phyloP scores from a whole-genome alignment of 30 jellyfish, hydroid and myxozoan genomes.

The Turritopsis dohrnii region DNA sequence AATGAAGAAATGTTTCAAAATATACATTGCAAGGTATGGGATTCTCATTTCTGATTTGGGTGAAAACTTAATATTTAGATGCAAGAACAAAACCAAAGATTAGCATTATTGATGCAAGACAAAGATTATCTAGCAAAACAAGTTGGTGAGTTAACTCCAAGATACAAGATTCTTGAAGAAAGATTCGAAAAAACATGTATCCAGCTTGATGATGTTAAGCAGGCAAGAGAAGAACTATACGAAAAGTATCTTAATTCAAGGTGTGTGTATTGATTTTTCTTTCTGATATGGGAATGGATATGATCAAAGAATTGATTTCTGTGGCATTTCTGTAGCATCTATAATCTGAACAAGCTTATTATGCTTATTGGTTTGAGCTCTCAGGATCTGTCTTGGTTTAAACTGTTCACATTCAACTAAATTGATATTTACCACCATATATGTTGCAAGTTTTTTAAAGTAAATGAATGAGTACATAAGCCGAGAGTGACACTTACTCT shows the following conservation, averaged over 20 bases:
- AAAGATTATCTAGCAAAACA: conserved; percentile 60
- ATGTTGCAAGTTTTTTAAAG: too few species aligned
- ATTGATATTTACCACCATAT: too few species aligned
- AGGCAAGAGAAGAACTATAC: conserved; percentile 66
- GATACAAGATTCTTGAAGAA: conserved; percentile 48
- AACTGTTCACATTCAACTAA: neutral
- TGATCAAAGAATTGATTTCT: too few species aligned
- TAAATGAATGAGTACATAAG: too few species aligned
- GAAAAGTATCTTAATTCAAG: conserved; percentile 72
- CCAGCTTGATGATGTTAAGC: conserved; percentile 56
- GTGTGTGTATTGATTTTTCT: too few species aligned
- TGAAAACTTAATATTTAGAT: neutral
- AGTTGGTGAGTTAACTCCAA: conserved; percentile 58
- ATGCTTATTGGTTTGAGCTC: too few species aligned
- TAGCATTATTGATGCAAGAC: conserved; percentile 51
- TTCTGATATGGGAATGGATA: too few species aligned
- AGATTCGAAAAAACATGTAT: conserved; percentile 37
- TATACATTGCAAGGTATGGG: neutral
- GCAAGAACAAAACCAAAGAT: conserved; percentile 39
- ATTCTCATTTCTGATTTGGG: neutral
- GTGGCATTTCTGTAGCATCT: too few species aligned
- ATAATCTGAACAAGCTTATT: too few species aligned
- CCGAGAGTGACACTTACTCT: too few species aligned
- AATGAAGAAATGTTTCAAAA: too few species aligned
- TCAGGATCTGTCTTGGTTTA: neutral